A percentile compares a stretch with the other conserved stretches of the same genome.
Evolutionary conservation across 2,797 vertebrate genomes (phyloP).

Genomic region (Meriones psammophilus): DNA sequence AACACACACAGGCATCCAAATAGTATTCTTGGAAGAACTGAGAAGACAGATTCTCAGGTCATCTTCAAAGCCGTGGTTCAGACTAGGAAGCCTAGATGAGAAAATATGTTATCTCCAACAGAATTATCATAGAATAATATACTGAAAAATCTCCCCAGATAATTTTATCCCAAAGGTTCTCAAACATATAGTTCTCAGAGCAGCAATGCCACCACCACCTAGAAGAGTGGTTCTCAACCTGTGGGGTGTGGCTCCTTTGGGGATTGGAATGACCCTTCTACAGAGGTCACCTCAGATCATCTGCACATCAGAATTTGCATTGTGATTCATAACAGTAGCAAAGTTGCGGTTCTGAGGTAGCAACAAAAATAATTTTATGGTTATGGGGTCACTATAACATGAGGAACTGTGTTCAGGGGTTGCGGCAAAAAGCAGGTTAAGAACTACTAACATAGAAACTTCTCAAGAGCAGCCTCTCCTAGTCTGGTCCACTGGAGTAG

Average conservation of each 20-base stretch:
- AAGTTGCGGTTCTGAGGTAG: no score
- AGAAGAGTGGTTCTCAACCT: background rate
- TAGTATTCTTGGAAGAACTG: background rate
- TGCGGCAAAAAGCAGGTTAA: no score
- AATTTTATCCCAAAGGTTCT: background rate
- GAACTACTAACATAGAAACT: background rate
- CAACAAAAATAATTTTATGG: no score
- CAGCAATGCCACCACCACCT: background rate
- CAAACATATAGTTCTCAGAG: background rate
- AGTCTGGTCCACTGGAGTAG: background rate
- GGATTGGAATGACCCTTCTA: background rate
- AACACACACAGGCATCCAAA: background rate
- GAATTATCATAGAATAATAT: background rate
- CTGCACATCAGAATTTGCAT: background rate
- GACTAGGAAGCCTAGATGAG: background rate
- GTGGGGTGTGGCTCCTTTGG: background rate
- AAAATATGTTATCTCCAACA: background rate
- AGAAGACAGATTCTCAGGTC: slow-evolving; percentile 2
- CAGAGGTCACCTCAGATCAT: background rate
- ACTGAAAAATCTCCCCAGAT: background rate
- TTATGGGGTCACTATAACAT: no score
- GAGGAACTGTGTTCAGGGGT: no score
- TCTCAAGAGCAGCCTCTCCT: background rate
- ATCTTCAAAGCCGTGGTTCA: background rate
- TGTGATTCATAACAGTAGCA: no score